These are phyloP conservation scores for Drosophila nigricruria DNA, from an alignment of 2,888 invertebrate genomes.

Conservation along the genomic window DNA sequence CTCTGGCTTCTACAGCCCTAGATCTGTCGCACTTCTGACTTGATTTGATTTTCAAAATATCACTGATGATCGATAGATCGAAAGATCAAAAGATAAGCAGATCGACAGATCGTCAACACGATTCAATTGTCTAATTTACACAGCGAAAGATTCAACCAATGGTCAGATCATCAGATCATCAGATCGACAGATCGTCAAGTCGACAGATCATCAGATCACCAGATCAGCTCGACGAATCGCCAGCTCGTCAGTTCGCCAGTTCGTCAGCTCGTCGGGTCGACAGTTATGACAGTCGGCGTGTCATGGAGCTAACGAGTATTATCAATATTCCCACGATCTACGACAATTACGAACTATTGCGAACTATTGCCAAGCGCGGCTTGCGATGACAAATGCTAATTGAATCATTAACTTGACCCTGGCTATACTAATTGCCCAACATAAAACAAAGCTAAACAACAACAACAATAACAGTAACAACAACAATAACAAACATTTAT, in stretches of 20 bases:
- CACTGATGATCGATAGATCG: constrained; percentile 3
- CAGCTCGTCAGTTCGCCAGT: background rate
- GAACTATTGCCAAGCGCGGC: constrained; percentile 23
- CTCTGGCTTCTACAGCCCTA: background rate
- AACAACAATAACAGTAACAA: constrained; percentile 33
- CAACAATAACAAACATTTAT: constrained; percentile 18
- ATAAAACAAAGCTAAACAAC: constrained; percentile 54
- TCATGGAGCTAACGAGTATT: constrained; percentile 43
- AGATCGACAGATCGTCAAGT: background rate
- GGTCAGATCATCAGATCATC: background rate
- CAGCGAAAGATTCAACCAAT: background rate
- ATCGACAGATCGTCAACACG: background rate
- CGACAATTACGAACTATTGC: constrained; percentile 63
- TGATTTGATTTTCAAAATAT: constrained; percentile 28
- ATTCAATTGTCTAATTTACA: background rate
- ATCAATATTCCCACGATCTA: constrained; percentile 77
- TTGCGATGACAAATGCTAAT: constrained; percentile 76
- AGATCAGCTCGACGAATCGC: background rate
- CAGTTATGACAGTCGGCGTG: constrained; percentile 30
- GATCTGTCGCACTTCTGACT: background rate
- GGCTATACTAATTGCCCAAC: constrained; percentile 70
- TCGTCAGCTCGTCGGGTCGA: background rate
- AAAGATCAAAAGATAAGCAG: background rate
- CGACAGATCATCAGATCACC: background rate
- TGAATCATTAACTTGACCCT: constrained; percentile 77